phyloP scores from a whole-genome alignment of 2,888 invertebrate genomes.

The Salpingus planirostris region DNA sequence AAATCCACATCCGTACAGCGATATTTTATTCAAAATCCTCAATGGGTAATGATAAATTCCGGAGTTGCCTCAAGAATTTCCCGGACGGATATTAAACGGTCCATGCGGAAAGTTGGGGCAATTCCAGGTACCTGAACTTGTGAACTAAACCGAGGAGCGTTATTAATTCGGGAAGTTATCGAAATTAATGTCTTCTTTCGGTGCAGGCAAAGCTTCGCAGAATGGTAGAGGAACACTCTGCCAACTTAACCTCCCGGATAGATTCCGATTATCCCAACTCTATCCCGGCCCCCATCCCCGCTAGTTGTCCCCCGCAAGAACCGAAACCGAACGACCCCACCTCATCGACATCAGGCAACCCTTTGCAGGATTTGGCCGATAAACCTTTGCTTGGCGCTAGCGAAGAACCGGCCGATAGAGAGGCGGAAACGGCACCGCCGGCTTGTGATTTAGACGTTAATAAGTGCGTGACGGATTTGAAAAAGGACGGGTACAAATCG shows the following conservation, averaged over 20 bases:
- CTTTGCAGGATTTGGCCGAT: not conserved
- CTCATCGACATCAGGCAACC: slow-evolving; percentile 17
- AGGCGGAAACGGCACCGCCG: slow-evolving; percentile 1
- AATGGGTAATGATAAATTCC: not conserved
- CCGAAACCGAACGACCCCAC: slow-evolving; percentile 25
- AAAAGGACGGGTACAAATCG: slow-evolving; percentile 24
- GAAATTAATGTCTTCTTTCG: not conserved
- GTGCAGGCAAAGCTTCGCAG: slow-evolving; percentile 48
- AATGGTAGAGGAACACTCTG: slow-evolving; percentile 80
- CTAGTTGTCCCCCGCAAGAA: slow-evolving; percentile 25
- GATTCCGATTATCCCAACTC: slow-evolving; percentile 36
- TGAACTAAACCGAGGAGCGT: too few species aligned
- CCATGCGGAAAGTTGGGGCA: too few species aligned
- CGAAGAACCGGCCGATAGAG: slow-evolving; percentile 15
- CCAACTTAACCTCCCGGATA: slow-evolving; percentile 38
- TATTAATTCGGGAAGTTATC: not conserved
- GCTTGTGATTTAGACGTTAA: slow-evolving; percentile 25
- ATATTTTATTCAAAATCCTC: not conserved
- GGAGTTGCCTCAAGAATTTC: too few species aligned
- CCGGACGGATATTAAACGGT: too few species aligned
- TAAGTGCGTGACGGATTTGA: slow-evolving; percentile 21
- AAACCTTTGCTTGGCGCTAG: slow-evolving; percentile 21
- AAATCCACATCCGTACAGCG: too few species aligned
- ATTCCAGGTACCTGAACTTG: too few species aligned
- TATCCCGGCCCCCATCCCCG: slow-evolving; percentile 28